Conservation (phyloP, 2,888 invertebrate genomes). For the Brenthis ino region DNA sequence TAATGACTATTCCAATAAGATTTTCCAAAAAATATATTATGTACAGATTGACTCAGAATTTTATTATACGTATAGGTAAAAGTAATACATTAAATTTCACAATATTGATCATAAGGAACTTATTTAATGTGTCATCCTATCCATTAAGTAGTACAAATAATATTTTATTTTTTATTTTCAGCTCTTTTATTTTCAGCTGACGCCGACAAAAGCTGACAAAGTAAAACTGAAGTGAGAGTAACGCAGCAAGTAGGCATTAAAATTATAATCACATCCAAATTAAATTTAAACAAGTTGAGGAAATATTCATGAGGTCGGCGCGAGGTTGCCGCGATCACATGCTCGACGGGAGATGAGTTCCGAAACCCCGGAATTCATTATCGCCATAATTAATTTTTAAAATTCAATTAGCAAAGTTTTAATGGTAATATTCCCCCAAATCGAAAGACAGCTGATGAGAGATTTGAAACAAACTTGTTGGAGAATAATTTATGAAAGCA, state of each 20-base stretch:
- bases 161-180: no score
- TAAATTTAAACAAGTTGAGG: slow-evolving; percentile 29
- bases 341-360: slow-evolving; percentile 31
- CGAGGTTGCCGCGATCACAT: slow-evolving; percentile 34
- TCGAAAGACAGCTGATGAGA: slow-evolving; percentile 20
- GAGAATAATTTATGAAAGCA: slow-evolving; percentile 19
- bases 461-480: slow-evolving; percentile 17
- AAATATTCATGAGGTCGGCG: slow-evolving; percentile 38
- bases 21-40: no score
- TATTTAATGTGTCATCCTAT: no score
- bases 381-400: slow-evolving; percentile 46
- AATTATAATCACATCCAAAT: slow-evolving; percentile 17
- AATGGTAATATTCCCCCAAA: slow-evolving; percentile 37
- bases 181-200: not conserved
- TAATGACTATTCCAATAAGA: no score
- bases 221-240: slow-evolving; percentile 9
- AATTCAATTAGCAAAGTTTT: slow-evolving; percentile 48
- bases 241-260: slow-evolving; percentile 2
- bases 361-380: slow-evolving; percentile 38
- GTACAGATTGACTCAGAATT: no score
- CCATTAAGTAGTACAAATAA: no score
- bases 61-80: no score
- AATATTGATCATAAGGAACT: no score
- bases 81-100: no score
- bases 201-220: not conserved